Evolutionary conservation across 2,888 invertebrate species (phyloP).

Genomic region (Acronicta alni): DNA sequence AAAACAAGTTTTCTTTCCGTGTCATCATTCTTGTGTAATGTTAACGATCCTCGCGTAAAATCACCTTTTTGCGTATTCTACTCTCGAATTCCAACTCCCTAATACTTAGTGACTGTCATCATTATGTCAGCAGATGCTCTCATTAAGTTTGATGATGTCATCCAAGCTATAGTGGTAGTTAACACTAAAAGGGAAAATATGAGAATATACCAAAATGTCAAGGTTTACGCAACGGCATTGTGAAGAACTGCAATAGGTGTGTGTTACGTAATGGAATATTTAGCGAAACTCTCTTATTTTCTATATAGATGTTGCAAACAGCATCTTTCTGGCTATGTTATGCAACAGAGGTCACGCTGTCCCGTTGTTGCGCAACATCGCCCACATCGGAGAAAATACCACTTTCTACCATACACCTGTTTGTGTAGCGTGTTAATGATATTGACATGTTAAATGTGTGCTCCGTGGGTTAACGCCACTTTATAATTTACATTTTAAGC

Average conservation of each 20-base stretch:
- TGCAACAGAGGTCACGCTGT: constrained; percentile 83
- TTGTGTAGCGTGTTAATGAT: constrained; percentile 65
- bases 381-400: constrained; percentile 77
- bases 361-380: constrained; percentile 74
- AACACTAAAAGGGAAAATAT: constrained; percentile 65
- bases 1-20: constrained; percentile 65
- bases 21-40: constrained; percentile 56
- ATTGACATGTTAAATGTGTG: constrained; percentile 62
- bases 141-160: constrained; percentile 44
- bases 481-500: constrained; percentile 43
- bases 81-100: constrained; percentile 14
- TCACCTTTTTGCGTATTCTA: constrained; percentile 40
- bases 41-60: constrained; percentile 52
- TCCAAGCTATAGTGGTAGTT: constrained; percentile 6
- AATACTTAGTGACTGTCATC: constrained; percentile 32
- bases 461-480: constrained; percentile 46
- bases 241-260: constrained; percentile 71
- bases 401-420: constrained; percentile 83
- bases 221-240: constrained; percentile 80
- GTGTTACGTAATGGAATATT: constrained; percentile 80
- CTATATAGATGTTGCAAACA: constrained; percentile 80
- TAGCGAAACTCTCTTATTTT: constrained; percentile 83
- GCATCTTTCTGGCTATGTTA: constrained; percentile 78
- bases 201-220: constrained; percentile 72
- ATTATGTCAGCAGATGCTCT: constrained; percentile 32